Evolutionary conservation across 2,888 invertebrate genomes (phyloP), one percentile per base, ranked within the genome.

Genomic region (Cheilosia vulpina): DNA sequence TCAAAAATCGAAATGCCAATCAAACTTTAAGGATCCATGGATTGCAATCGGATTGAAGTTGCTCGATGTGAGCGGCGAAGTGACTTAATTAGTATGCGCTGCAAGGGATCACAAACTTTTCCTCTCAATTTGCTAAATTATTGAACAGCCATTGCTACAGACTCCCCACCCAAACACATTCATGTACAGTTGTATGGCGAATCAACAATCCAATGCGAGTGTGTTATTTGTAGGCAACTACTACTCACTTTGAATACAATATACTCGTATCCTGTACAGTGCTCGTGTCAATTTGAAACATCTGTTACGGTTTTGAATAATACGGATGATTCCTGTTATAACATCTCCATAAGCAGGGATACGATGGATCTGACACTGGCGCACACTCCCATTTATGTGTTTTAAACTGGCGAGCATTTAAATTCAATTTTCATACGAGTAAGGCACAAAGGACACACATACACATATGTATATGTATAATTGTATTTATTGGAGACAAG

Each of bases 381-480:
- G 27, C 38, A 43, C 17, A 47, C n/a, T 24, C 5, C 1, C 4
- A 24, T 21, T 6, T 52, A 52, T 52, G 58, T 76, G 68, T 76
- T 76, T 60, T 43, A 41, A 60, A 41, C 58, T 38, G 47, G 41
- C 17, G 41, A 58, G 65, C 50, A 58, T 65, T 72, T 52, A 53
- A 68, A 80, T 80, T 80, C 53, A 68, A 80, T 80, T 73, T 80
- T 53, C 73, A 63, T 58, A 63, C 38, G 69, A 62, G 15, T 41
- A 17, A 71, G 13, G 52, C 21, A 52, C 43, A 17, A 58, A 19
- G 50, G 52, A 58, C 34, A 50, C 27, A 27, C 27, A 27, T 27
- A 6, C 7, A 0, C 24, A 24, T 0, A 6, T 6, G 1, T 2
- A 21, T 17, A 60, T 21, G 9, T 5, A 41, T 21, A n/a, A n/a